Base-by-base conservation (phyloP, 1,140 invertebrate species). In the Drosophila sp. region DNA sequence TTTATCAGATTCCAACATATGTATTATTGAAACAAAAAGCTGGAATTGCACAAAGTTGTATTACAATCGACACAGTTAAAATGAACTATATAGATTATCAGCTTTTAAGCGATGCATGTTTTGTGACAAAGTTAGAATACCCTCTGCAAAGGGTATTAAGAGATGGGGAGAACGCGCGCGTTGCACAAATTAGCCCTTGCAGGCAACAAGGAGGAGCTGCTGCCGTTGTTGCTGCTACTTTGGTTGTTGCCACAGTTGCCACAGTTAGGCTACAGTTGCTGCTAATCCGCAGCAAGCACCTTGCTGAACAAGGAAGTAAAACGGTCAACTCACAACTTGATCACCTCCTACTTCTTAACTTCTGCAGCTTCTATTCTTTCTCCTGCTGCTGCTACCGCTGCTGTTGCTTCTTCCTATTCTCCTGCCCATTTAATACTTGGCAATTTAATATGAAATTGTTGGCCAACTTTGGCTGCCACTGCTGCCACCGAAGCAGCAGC, bases 361-460 rank as follows among this genome's bases (percentile, higher is more conserved):
- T n/a, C 14, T 18, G 29, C 34, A 29, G 11, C 29, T 36, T 0
- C 38, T 7, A 13, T 27, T 38, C 1, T 38, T 6, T 0, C 45
- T n/a, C 11, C 29, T 36, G 16, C 50, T 51, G 5, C 48, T 48
- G 8, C 34, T 69, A 54, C 56, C 16, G 25, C n/a, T 11, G 50
- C 27, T 59, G 14, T 38, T 57, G 34, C 34, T 59, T 7, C 57
- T 62, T 27, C 36, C 29, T 29, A 69, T 69, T 59, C 69, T 72
- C 61, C 57, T 78, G 77, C 74, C 76, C 79, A 83, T 89, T 89
- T 89, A 89, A 89, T 89, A 74, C 83, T 89, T 77, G 84, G 83
- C 83, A 89, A 89, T 89, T 89, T 89, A 89, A 89, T 89, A 89
- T 80, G 76, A 89, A 89, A 89, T 87, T 87, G 82, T 89, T 89